Evolutionary conservation across 1,140 invertebrate species (phyloP), one percentile per base, ranked within the genome.

Genomic region (Bombus balteatus): DNA sequence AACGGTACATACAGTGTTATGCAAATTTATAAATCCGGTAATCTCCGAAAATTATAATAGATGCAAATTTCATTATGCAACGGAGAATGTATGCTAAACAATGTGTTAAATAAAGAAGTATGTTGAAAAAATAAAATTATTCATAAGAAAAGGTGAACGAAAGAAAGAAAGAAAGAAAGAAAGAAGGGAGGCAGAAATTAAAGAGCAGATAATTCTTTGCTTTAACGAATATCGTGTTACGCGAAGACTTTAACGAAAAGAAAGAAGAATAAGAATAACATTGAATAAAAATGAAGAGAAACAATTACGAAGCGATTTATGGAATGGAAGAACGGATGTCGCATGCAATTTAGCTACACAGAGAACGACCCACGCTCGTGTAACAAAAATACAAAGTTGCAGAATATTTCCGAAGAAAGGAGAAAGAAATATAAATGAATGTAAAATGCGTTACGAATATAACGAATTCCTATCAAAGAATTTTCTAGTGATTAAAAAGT

Each of bases 1-100:
- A 53, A 53, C 47, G 47, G 5, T 53, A 37, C 28, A 5, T 37
- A 57, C 32, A 57, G 32, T 37, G 32, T 34, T 75, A 75, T 75
- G 73, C 73, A 75, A 53, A 75, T 75, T 75, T 53, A 41, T 53
- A 34, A 75, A 75, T n/a, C 25, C 25, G 22, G 4, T 75, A 37
- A 75, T 57, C 47, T 57, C 2, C 25, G 22, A 76, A 76, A 76
- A 59, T 59, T 76, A 76, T 57, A 34, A 76, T 37, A 18, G 10
- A 76, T 59, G n/a, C 32, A 76, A 57, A 76, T 75, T 75, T 75
- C 10, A 57, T 37, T n/a, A 4, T 57, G 12, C 22, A 57, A 32
- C 13, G 32, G 6, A 9, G 12, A 28, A 75, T n/a, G 34, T 34
- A 37, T 13, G 47, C 5, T 59, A 15, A 76, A 57, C 22, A 37